Evolutionary conservation across 2,888 invertebrate genomes (phyloP), one percentile per base, ranked within the genome.

Genomic region (Mesorhabditis sp.): DNA sequence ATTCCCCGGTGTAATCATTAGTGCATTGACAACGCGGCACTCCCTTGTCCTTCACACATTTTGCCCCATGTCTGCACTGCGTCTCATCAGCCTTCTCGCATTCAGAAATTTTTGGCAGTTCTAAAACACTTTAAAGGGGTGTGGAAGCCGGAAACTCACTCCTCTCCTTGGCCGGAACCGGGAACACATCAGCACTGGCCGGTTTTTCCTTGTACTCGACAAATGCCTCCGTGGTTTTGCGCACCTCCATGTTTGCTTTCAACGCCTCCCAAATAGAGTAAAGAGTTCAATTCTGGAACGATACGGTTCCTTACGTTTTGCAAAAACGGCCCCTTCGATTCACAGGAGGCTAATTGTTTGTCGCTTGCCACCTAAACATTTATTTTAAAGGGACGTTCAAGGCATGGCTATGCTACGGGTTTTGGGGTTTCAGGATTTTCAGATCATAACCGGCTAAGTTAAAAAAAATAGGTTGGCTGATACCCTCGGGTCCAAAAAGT

Each of bases 1-100:
- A 77, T n/a, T 69, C 68, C 10, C 82, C 82, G 67, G 72, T 74
- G 67, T 76, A 81, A 7, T 80, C 80, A 6, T 76, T 70, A n/a
- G 68, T 67, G 69, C 82, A 82, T 42, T 71, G 50, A 68, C 82
- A 82, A 6, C 70, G 45, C 4, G 70, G 67, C 7, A 50, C 50
- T 45, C 74, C 64, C n/a, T 50, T 15, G 7, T 65, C 69, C 43
- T 69, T 67, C 13, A 70, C 58, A 68, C 79, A 79, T 15, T 43
- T 62, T 4, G 77, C 71, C n/a, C 74, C 76, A 70, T 80, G 77
- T 28, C 74, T 73, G 63, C 82, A 82, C 68, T 74, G 72, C 41
- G 72, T 75, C 50, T 74, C 68, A 50, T 78, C 72, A 4, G 75
- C 61, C 43, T 75, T 73, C 62, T 78, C 77, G 61, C 77, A 78